Conservation (phyloP, 2,888 invertebrate genomes). For the Dioctria rufipes region DNA sequence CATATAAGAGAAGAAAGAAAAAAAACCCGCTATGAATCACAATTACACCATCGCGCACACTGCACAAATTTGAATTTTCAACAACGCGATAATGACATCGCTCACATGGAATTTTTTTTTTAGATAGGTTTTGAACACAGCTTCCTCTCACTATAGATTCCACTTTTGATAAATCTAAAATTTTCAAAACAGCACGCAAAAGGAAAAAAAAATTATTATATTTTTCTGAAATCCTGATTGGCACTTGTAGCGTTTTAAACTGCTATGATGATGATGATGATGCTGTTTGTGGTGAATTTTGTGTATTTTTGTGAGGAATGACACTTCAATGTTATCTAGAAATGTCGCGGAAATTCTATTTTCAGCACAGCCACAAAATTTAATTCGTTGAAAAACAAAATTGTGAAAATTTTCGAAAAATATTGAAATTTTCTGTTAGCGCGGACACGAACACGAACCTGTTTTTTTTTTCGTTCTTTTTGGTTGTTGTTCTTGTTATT, state of each 20-base stretch:
- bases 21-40: constrained; percentile 13
- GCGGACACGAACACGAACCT: not conserved
- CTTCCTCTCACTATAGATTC: no score
- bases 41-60: constrained; percentile 27
- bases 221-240: not conserved
- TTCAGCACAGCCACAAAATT: constrained; percentile 1
- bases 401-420: constrained; percentile 11
- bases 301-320: constrained; percentile 3
- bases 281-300: not conserved
- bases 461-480: not conserved
- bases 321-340: constrained; percentile 58
- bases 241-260: not conserved
- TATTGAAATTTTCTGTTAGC: not conserved
- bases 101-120: constrained; percentile 18
- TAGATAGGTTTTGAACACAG: not conserved
- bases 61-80: constrained; percentile 24
- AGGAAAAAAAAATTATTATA: not conserved
- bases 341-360: constrained; percentile 40
- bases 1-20: not conserved
- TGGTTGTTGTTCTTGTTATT: no score
- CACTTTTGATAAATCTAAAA: no score
- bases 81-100: not conserved
- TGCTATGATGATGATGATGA: not conserved
- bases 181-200: no score
- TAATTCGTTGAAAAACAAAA: constrained; percentile 8